Evolutionary conservation across 1,140 invertebrate species (phyloP).

Genomic region (Drosophila ambigua): DNA sequence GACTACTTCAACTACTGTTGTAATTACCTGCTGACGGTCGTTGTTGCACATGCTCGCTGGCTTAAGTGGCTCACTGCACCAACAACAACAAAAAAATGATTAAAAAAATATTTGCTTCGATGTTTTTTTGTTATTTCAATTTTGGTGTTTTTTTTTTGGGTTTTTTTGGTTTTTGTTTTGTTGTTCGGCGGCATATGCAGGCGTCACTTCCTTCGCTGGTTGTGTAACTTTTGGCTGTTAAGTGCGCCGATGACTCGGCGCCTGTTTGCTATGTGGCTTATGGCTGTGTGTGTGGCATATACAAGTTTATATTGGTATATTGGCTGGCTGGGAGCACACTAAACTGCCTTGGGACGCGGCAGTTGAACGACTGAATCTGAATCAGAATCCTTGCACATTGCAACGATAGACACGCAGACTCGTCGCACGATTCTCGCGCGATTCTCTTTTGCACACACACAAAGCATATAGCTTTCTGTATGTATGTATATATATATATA

Average conservation of each 20-base stretch:
- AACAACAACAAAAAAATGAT: constrained; percentile 39
- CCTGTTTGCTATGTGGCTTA: constrained; percentile 2
- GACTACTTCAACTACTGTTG: not conserved
- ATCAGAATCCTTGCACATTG: constrained; percentile 59
- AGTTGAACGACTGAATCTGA: constrained; percentile 73
- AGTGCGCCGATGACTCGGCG: not conserved
- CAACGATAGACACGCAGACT: constrained; percentile 75
- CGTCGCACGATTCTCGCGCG: constrained; percentile 43
- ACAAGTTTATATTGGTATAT: constrained; percentile 19
- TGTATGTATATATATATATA: not conserved
- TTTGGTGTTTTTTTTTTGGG: no score
- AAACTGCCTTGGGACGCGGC: constrained; percentile 82
- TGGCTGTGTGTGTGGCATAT: not conserved
- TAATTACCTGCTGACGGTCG: constrained; percentile 23
- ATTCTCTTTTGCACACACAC: constrained; percentile 7
- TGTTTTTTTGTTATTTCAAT: no score
- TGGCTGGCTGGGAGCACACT: constrained; percentile 47
- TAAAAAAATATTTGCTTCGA: constrained; percentile 15
- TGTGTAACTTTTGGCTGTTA: not conserved
- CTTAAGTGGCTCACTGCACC: constrained; percentile 41
- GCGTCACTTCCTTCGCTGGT: no score
- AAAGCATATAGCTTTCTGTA: not conserved
- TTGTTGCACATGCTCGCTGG: not conserved
- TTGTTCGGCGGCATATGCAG: no score
- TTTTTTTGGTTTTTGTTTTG: not conserved